A percentile compares a stretch with the other conserved stretches of the same genome.
Conservation (phyloP, 2,797 vertebrate species). For the Notolepis coatsorum region DNA sequence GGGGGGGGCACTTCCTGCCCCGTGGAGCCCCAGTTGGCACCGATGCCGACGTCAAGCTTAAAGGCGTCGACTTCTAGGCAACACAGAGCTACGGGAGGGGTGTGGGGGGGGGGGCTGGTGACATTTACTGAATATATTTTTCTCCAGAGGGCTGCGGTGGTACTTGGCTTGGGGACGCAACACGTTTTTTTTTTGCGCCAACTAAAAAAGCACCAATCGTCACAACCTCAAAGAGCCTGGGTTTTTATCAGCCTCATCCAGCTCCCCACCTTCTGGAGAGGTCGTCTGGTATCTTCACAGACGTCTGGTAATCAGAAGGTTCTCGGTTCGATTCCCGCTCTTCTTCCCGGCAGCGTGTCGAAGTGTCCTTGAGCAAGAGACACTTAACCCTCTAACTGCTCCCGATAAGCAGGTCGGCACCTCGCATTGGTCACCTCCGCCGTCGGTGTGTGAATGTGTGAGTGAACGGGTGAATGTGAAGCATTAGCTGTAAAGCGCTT, state of each 20-base stretch:
- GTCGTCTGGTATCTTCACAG: neutral
- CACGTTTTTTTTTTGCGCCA: too few relatives aligned
- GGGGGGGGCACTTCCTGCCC: slow-evolving; percentile 68
- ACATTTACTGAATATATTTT: slow-evolving; percentile 63
- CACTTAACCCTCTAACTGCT: too few relatives aligned
- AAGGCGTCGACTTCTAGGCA: slow-evolving; percentile 71
- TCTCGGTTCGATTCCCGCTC: too few relatives aligned
- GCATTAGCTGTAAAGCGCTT: too few relatives aligned
- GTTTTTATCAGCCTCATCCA: neutral
- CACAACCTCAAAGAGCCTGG: too few relatives aligned
- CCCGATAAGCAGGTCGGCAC: too few relatives aligned
- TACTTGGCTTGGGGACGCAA: slow-evolving; percentile 35
- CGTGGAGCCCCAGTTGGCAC: slow-evolving; percentile 68
- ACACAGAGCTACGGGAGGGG: slow-evolving; percentile 59
- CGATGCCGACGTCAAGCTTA: slow-evolving; percentile 63
- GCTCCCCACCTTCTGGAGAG: neutral
- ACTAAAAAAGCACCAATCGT: neutral
- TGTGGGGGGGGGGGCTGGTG: slow-evolving; percentile 62
- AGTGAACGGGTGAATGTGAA: too few relatives aligned
- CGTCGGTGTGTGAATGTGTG: too few relatives aligned
- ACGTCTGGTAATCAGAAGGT: too few relatives aligned
- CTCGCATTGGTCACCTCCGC: too few relatives aligned
- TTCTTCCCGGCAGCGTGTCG: too few relatives aligned
- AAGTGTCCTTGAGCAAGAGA: too few relatives aligned
- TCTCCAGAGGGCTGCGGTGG: slow-evolving; percentile 24